Evolutionary conservation across 2,113 vertebrate genomes (phyloP).

Genomic region (Sebastes fasciatus): DNA sequence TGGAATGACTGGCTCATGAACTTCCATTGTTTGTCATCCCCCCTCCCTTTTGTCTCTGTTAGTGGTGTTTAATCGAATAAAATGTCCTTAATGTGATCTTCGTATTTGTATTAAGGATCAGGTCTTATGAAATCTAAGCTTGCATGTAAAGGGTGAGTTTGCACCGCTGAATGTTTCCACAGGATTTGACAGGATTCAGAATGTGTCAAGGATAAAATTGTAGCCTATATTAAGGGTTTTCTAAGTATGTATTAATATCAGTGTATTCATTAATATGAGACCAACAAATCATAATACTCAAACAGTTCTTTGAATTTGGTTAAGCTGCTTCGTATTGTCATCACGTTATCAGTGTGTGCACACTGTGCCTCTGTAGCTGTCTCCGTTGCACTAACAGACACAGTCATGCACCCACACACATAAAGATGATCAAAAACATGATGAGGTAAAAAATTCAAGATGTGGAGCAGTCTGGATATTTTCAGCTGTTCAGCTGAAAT

Average conservation of each 20-base stretch:
- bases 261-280: not conserved
- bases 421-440: conserved; percentile 2
- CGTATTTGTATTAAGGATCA: not conserved
- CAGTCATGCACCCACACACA: not conserved
- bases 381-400: not conserved
- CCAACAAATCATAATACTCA: not conserved
- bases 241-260: conserved; percentile 7
- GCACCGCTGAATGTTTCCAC: not conserved
- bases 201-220: conserved; percentile 12
- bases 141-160: not conserved
- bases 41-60: not conserved
- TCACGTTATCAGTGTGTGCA: not conserved
- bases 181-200: conserved; percentile 18
- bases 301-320: not conserved
- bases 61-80: not conserved
- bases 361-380: not conserved
- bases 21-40: not conserved
- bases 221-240: not conserved
- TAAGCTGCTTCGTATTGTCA: conserved; percentile 18
- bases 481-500: not conserved
- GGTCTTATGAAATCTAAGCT: not conserved
- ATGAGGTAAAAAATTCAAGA: not conserved
- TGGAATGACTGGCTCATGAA: not conserved
- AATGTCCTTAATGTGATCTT: not conserved
- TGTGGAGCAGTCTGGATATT: not conserved